Conservation (phyloP, 2,113 vertebrate genomes). For the Hippopotamus amphibius region DNA sequence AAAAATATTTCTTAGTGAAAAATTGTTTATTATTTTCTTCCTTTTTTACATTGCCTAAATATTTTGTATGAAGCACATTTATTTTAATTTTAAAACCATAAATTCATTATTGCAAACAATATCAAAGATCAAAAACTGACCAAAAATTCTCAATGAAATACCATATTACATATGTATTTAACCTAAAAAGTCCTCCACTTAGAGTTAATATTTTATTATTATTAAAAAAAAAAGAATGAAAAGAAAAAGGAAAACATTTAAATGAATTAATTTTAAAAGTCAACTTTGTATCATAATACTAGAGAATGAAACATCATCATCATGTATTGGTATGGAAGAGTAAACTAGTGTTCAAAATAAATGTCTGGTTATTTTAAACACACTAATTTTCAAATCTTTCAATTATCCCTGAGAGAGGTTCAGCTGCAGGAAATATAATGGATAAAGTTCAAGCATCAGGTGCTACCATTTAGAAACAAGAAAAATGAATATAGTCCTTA, state of each 20-base stretch:
- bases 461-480: conserved; percentile 50
- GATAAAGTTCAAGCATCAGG: conserved; percentile 45
- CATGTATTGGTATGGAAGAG: not conserved
- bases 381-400: conserved; percentile 23
- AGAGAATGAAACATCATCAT: not conserved
- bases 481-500: conserved; percentile 60
- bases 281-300: not conserved
- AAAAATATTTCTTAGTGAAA: not conserved
- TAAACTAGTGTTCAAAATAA: conserved; percentile 30
- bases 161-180: not conserved
- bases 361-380: not conserved
- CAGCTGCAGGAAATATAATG: not conserved
- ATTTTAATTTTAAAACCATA: not conserved
- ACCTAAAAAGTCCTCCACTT: not conserved
- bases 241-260: not conserved
- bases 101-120: not conserved
- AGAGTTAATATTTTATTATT: not conserved
- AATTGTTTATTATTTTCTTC: not conserved
- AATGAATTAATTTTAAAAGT: not conserved
- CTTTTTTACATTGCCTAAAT: not conserved
- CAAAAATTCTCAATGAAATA: not conserved
- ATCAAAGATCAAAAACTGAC: not conserved
- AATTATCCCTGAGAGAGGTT: not conserved
- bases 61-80: not conserved
- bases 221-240: not conserved